Conservation (phyloP, 2,888 invertebrate species). For the Pediacus dermestoides region DNA sequence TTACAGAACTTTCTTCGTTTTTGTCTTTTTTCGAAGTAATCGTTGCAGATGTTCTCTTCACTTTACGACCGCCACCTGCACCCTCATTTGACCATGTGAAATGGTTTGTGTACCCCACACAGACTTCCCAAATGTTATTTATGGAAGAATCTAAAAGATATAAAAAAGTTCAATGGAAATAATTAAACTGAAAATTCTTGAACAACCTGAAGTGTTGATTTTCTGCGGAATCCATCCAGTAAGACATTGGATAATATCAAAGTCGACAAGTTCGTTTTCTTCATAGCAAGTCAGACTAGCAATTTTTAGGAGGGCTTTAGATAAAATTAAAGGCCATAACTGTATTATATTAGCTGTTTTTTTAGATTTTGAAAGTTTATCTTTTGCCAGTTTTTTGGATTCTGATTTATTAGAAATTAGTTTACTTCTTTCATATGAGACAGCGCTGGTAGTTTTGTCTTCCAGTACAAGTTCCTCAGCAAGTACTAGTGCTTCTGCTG, state of each 20-base stretch:
- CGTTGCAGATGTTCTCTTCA: no score
- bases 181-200: neutral
- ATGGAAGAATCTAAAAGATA: constrained; percentile 21
- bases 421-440: no score
- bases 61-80: no score
- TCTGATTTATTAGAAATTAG: no score
- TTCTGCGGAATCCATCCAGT: constrained; percentile 49
- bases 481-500: no score
- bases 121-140: constrained; percentile 38
- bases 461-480: no score
- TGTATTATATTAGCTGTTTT: no score
- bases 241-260: constrained; percentile 47
- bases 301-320: constrained; percentile 51
- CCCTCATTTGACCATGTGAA: constrained; percentile 32
- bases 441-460: no score
- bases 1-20: no score
- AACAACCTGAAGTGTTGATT: constrained; percentile 27
- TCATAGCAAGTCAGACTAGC: constrained; percentile 45
- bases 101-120: constrained; percentile 32
- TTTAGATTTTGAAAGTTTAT: constrained; percentile 20
- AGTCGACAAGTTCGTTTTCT: constrained; percentile 44
- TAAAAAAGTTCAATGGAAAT: constrained; percentile 7
- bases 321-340: constrained; percentile 52
- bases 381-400: no score
- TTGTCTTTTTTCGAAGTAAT: no score